Percentiles rank a stretch among this genome's conserved stretches.
Conservation (phyloP, 2,888 invertebrate species). For the Plagodis dolabraria region DNA sequence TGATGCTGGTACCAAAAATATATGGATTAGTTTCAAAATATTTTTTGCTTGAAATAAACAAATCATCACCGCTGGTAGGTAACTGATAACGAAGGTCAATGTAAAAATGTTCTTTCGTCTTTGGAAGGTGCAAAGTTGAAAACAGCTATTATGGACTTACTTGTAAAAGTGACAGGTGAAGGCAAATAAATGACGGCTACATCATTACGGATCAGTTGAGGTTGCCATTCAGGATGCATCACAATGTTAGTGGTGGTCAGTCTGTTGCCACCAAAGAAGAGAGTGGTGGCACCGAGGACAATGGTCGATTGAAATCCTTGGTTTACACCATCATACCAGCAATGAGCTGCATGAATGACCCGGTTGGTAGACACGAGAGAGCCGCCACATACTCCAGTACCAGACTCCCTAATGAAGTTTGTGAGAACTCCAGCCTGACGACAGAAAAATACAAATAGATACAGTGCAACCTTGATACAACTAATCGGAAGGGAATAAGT, state of each 20-base stretch:
- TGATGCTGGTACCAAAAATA: too few species aligned
- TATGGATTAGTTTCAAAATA: too few species aligned
- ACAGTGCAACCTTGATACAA: too few species aligned
- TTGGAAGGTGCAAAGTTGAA: too few species aligned
- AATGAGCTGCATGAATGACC: constrained; percentile 7
- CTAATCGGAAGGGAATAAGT: too few species aligned
- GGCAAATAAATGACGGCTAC: constrained; percentile 9
- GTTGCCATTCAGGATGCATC: constrained; percentile 5
- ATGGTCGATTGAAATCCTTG: neutral
- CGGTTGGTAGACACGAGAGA: neutral
- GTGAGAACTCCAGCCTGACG: constrained; percentile 3
- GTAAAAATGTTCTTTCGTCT: too few species aligned
- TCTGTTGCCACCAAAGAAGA: constrained; percentile 11
- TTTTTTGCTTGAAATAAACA: too few species aligned
- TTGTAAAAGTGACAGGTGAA: neutral
- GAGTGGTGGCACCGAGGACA: constrained; percentile 1
- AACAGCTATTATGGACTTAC: neutral
- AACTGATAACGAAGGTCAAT: too few species aligned
- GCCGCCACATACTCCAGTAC: constrained; percentile 6
- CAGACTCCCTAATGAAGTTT: neutral
- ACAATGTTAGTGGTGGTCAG: neutral
- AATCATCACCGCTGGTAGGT: neutral
- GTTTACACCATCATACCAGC: constrained; percentile 4
- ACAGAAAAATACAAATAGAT: neutral
- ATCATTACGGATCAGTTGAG: constrained; percentile 1